Conservation (phyloP, 37 sponge, comb jelly and placozoan species). For the Diacarnus erythraeanus region DNA sequence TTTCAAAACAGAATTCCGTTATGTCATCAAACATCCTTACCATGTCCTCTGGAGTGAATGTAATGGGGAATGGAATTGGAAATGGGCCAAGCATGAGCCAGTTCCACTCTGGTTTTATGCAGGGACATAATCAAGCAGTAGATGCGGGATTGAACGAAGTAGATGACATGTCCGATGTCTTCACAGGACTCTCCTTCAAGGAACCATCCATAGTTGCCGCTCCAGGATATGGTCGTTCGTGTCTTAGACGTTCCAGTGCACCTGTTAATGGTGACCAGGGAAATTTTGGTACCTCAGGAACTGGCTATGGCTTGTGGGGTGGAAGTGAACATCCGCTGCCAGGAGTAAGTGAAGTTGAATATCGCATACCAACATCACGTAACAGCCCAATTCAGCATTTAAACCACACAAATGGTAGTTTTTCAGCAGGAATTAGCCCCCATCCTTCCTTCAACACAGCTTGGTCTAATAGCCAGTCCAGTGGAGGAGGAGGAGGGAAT, state of each 20-base stretch:
- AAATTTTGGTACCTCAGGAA: neutral
- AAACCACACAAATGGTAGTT: neutral
- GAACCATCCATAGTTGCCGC: slow-evolving; percentile 20
- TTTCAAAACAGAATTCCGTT: neutral
- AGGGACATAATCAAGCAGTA: neutral
- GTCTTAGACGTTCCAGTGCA: slow-evolving; percentile 54
- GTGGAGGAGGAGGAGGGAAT: neutral
- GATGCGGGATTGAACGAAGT: slow-evolving; percentile 1
- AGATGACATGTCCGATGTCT: slow-evolving; percentile 59
- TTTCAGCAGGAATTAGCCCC: neutral
- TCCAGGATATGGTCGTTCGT: slow-evolving; percentile 27
- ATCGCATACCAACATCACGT: neutral
- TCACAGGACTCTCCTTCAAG: slow-evolving; percentile 37
- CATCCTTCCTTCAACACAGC: slow-evolving; percentile 1
- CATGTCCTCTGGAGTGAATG: neutral
- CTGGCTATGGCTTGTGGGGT: slow-evolving; percentile 31
- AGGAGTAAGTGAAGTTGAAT: neutral
- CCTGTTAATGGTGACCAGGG: slow-evolving; percentile 19
- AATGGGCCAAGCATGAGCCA: neutral
- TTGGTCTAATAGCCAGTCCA: neutral
- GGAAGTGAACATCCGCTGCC: slow-evolving; percentile 2
- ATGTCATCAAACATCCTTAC: neutral
- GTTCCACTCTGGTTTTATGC: neutral
- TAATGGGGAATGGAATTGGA: neutral
- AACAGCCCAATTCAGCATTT: neutral